Percentiles rank a stretch among this genome's conserved stretches.
phyloP scores from a whole-genome alignment of 2,113 vertebrate species.

The Orycteropus afer region DNA sequence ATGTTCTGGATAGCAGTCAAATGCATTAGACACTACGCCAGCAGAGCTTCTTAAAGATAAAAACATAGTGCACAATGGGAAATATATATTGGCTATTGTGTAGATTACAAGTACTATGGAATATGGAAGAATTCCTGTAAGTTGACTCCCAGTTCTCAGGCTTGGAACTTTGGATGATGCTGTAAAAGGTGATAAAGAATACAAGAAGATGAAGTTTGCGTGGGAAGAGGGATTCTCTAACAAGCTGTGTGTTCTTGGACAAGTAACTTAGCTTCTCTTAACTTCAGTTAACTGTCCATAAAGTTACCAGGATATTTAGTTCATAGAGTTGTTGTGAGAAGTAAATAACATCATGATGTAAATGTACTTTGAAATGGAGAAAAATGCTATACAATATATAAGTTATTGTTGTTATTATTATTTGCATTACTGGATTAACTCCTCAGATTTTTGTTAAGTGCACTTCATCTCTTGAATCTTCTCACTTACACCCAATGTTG shows the following conservation, averaged over 20 bases:
- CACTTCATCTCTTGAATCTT: background rate
- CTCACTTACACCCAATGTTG: background rate
- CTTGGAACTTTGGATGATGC: background rate
- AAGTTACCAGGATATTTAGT: background rate
- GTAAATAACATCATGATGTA: background rate
- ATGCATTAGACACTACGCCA: no score
- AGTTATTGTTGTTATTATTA: background rate
- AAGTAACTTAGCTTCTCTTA: constrained; percentile 7
- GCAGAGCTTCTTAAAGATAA: no score
- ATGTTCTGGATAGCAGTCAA: no score
- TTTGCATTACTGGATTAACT: background rate
- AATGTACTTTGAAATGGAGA: background rate
- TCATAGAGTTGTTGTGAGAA: background rate
- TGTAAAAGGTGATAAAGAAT: background rate
- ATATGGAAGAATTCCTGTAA: background rate
- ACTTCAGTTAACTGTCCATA: constrained; percentile 7
- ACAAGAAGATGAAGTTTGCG: background rate
- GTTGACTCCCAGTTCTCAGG: background rate
- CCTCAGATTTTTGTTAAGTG: background rate
- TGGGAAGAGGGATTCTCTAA: background rate
- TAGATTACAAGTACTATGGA: background rate
- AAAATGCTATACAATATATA: background rate
- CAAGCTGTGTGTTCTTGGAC: background rate
- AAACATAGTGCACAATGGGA: background rate
- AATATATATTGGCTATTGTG: background rate